These are phyloP conservation scores for Boulengeromyrus knoepffleri DNA, from an alignment of 2,113 vertebrate genomes.

Conservation along the genomic window DNA sequence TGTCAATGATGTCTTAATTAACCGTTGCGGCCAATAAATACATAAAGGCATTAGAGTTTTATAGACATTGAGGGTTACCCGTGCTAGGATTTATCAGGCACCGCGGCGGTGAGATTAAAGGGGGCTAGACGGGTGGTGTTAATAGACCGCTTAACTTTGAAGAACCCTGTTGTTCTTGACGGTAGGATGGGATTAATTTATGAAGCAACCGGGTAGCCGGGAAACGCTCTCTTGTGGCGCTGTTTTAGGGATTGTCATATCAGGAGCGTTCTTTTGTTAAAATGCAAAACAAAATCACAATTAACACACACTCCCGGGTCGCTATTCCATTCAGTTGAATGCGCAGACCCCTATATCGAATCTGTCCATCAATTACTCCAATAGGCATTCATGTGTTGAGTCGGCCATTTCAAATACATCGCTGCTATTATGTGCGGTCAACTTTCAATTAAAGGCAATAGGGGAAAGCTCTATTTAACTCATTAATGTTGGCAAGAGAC, in stretches of 20 bases:
- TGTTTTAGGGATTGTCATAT: slow-evolving; percentile 23
- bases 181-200: slow-evolving; percentile 11
- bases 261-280: slow-evolving; percentile 22
- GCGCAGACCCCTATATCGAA: background rate
- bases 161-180: slow-evolving; percentile 23
- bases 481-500: background rate
- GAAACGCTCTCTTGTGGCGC: slow-evolving; percentile 9
- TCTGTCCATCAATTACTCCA: slow-evolving; percentile 12
- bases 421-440: background rate
- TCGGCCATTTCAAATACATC: background rate
- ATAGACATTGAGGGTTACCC: slow-evolving; percentile 12
- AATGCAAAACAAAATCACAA: slow-evolving; percentile 30
- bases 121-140: slow-evolving; percentile 9
- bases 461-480: background rate
- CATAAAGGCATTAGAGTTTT: slow-evolving; percentile 27
- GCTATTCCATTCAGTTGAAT: background rate
- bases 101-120: slow-evolving; percentile 24
- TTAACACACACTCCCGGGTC: slow-evolving; percentile 13
- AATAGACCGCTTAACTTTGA: slow-evolving; percentile 20
- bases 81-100: slow-evolving; percentile 6
- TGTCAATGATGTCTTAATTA: slow-evolving; percentile 32
- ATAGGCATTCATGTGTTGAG: background rate
- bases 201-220: slow-evolving; percentile 7
- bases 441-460: background rate
- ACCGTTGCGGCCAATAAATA: slow-evolving; percentile 28